Conservation (phyloP, 2,113 vertebrate species). For the Sminthopsis crassicaudata region DNA sequence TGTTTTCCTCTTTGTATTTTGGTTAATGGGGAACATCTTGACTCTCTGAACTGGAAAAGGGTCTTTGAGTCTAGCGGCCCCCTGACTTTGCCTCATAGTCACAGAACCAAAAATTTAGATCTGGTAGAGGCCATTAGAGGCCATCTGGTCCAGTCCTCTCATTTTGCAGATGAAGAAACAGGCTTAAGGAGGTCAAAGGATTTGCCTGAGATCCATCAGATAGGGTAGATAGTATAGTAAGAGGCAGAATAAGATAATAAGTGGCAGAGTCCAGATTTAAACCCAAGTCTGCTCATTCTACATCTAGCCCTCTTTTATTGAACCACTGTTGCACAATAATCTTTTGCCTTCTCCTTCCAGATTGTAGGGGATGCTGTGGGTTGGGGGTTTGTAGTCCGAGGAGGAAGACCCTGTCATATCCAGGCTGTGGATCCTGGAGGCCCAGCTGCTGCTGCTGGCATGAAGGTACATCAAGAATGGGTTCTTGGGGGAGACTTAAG, state of each 20-base stretch:
- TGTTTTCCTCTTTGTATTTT: background rate
- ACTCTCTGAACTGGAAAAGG: background rate
- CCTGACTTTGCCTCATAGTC: background rate
- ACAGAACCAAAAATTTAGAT: background rate
- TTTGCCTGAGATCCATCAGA: background rate
- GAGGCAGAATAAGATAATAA: background rate
- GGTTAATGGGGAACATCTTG: background rate
- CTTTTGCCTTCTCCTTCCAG: slow-evolving; percentile 73
- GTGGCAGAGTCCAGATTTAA: background rate
- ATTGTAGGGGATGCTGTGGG: slow-evolving; percentile 91
- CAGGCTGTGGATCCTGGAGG: slow-evolving; percentile 93
- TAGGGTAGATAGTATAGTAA: background rate
- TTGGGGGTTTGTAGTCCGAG: slow-evolving; percentile 93
- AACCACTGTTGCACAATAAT: background rate
- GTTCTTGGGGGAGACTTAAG: background rate
- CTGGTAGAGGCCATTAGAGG: background rate
- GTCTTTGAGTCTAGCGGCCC: background rate
- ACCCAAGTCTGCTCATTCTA: background rate
- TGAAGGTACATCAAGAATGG: slow-evolving; percentile 85
- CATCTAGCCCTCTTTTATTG: background rate
- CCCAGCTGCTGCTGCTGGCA: slow-evolving; percentile 91
- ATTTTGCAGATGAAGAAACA: background rate
- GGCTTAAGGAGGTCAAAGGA: background rate
- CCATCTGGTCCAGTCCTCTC: background rate
- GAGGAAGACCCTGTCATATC: slow-evolving; percentile 89